Evolutionary conservation across 1,140 invertebrate genomes (phyloP), one percentile per base, ranked within the genome.

Genomic region (Oryzaephilus surinamensis): DNA sequence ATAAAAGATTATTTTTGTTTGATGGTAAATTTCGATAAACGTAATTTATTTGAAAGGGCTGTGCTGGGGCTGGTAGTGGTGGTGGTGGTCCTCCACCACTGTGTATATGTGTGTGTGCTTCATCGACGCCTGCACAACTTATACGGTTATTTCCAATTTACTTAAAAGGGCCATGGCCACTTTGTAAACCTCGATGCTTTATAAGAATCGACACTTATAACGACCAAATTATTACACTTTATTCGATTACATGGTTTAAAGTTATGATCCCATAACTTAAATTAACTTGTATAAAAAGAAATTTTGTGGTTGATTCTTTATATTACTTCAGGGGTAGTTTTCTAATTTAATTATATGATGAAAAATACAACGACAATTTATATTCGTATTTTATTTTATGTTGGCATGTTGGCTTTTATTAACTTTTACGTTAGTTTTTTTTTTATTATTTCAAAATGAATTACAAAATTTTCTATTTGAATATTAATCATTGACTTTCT

Each of bases 151-250:
- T 58, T 58, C 45, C 56, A 58, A 58, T 58, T 56, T 58, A 53
- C 43, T 54, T 58, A 58, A 58, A 58, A 58, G 56, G 54, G 49
- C 47, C 51, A 48, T 50, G 54, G 54, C 49, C 48, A 51, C 45
- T 57, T n/a, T n/a, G 56, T 52, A 50, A 53, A 50, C 46, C 48
- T 41, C 38, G 40, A 40, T 47, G 41, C 49, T 50, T 56, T 53
- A 56, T 47, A 51, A 57, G 52, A 54, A 58, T 57, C 56, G 56
- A 57, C 54, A 55, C 52, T 57, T 56, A 54, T 54, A 56, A 53
- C 45, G 43, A 36, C 41, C 45, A 38, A 52, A 54, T 52, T 54
- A 54, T 54, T 52, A 51, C 34, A 41, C 50, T 52, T 54, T 52
- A 47, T 45, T 40, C 43, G 45, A 50, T 54, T 54, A 52, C 45